Percentiles rank a stretch among this genome's conserved stretches.
Evolutionary conservation across 1,140 invertebrate species (phyloP).

Genomic region (Contarinia nasturtii): DNA sequence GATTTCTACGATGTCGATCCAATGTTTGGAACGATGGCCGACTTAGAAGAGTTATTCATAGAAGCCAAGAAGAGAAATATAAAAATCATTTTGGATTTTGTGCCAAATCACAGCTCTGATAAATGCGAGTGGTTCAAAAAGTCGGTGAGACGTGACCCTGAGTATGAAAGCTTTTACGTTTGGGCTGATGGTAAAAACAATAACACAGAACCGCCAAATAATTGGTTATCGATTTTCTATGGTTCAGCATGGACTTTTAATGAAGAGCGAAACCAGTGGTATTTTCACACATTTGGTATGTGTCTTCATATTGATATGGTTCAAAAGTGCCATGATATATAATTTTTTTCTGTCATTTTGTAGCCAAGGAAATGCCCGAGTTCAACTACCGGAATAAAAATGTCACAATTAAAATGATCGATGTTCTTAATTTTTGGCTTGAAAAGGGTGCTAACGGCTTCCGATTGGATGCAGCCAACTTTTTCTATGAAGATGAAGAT

Average conservation of each 20-base stretch:
- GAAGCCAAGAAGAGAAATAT: slow-evolving; percentile 40
- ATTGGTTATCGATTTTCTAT: slow-evolving; percentile 43
- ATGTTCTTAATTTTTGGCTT: slow-evolving; percentile 48
- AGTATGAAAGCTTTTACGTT: slow-evolving; percentile 56
- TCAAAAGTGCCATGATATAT: no score
- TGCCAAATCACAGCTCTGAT: slow-evolving; percentile 71
- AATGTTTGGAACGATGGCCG: no score
- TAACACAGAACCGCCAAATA: no score
- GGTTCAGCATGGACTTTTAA: slow-evolving; percentile 54
- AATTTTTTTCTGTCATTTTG: no score
- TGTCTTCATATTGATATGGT: no score
- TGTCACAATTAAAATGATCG: slow-evolving; percentile 25
- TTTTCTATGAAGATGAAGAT: slow-evolving; percentile 29
- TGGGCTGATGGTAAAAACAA: slow-evolving; percentile 42
- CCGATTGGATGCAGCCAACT: slow-evolving; percentile 34
- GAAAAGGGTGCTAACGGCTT: slow-evolving; percentile 51
- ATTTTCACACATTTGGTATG: no score
- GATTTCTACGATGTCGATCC: slow-evolving; percentile 40
- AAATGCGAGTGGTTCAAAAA: slow-evolving; percentile 58
- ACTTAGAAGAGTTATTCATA: no score
- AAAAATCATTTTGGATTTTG: slow-evolving; percentile 63
- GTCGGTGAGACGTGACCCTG: slow-evolving; percentile 33
- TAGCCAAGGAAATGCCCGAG: no score
- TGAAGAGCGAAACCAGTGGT: slow-evolving; percentile 28
- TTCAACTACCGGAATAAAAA: slow-evolving; percentile 39